A percentile compares a stretch with the other conserved stretches of the same genome.
phyloP scores from a whole-genome alignment of 2,113 vertebrate genomes.

The Xiphophorus hellerii region DNA sequence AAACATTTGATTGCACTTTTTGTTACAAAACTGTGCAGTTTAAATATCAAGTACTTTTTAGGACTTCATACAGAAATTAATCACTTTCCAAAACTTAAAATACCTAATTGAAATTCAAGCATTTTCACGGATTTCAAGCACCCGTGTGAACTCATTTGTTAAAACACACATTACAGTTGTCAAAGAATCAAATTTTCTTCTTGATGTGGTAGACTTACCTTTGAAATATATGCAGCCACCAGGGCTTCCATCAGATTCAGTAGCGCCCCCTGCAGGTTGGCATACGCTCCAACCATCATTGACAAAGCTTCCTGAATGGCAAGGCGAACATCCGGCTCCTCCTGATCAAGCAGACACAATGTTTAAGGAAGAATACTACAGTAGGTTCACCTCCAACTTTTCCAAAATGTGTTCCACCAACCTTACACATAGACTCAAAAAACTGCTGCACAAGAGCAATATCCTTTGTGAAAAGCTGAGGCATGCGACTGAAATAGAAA shows the following conservation, averaged over 20 bases:
- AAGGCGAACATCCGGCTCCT: conserved; percentile 93
- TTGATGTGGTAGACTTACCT: conserved; percentile 75
- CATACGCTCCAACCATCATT: conserved; percentile 98
- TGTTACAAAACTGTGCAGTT: too few species aligned
- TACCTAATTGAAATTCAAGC: too few species aligned
- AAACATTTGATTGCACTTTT: too few species aligned
- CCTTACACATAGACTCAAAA: conserved; percentile 98
- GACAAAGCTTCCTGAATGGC: conserved; percentile 97
- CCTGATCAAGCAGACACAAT: conserved; percentile 73
- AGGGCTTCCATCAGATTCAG: conserved; percentile 97
- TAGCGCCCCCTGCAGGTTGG: conserved; percentile 93
- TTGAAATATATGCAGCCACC: conserved; percentile 94
- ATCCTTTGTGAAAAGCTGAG: conserved; percentile 97
- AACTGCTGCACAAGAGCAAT: conserved; percentile 98
- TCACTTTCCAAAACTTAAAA: too few species aligned
- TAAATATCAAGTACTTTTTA: too few species aligned
- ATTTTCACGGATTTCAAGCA: too few species aligned
- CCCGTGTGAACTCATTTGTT: not conserved
- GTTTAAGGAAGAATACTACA: not conserved
- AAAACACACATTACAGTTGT: not conserved
- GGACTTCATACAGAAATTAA: too few species aligned
- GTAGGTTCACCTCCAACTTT: not conserved
- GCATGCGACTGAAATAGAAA: conserved; percentile 88
- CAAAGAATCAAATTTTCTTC: not conserved
- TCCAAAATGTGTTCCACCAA: conserved; percentile 60